phyloP scores from a whole-genome alignment of 2,113 vertebrate genomes.

The Climacteris rufus region DNA sequence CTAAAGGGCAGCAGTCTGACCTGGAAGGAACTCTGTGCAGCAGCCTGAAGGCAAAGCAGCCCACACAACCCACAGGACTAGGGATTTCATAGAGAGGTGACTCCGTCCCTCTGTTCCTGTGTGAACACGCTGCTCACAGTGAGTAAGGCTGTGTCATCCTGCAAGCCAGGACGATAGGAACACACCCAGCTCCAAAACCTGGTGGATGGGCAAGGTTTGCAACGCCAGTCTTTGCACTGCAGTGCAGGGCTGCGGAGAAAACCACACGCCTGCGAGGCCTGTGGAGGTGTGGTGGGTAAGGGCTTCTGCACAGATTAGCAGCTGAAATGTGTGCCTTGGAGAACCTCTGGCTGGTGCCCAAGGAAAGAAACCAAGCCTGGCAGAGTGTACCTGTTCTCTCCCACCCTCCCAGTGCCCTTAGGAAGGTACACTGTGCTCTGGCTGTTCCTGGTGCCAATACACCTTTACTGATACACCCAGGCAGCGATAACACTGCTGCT shows the following conservation, averaged over 20 bases:
- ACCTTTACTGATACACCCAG: background rate
- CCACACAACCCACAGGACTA: background rate
- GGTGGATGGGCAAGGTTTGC: background rate
- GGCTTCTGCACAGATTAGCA: background rate
- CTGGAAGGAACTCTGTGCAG: background rate
- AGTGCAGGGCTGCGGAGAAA: background rate
- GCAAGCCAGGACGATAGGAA: background rate
- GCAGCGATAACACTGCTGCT: background rate
- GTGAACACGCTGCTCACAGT: background rate
- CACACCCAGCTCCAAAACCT: background rate
- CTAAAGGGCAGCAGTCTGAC: background rate
- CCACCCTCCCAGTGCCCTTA: background rate
- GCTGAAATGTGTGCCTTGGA: background rate
- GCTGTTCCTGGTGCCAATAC: background rate
- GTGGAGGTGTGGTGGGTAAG: accelerated
- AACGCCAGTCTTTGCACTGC: background rate
- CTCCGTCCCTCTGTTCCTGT: background rate
- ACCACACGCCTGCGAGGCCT: accelerated
- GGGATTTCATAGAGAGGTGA: background rate
- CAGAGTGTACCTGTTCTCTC: background rate
- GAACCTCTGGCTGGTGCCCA: background rate
- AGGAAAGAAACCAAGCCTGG: background rate
- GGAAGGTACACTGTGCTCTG: background rate
- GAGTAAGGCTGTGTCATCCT: constrained; percentile 31
- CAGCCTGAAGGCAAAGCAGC: background rate